phyloP scores from a whole-genome alignment of 2,888 invertebrate genomes.

The Invenusta paracnida region DNA sequence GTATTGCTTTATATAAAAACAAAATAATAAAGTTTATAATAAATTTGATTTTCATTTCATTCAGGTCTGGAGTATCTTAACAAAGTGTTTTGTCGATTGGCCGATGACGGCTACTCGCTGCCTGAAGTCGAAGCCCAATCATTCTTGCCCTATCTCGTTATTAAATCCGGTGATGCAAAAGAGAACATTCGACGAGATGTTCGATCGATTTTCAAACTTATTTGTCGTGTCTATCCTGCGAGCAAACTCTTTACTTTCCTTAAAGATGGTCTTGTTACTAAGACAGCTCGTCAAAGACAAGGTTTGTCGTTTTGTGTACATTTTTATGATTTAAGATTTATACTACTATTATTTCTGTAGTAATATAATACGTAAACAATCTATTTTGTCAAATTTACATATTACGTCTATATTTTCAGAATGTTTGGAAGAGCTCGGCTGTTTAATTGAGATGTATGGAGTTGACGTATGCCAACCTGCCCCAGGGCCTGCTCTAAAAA shows the following conservation, averaged over 20 bases:
- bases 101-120: conserved; percentile 75
- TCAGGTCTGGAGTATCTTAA: conserved; percentile 75
- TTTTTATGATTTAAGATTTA: conserved; percentile 49
- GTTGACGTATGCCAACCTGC: conserved; percentile 76
- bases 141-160: conserved; percentile 86
- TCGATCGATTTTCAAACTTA: conserved; percentile 75
- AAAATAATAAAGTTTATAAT: too few relatives aligned
- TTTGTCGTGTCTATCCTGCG: conserved; percentile 78
- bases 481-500: conserved; percentile 71
- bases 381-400: too few relatives aligned
- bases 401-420: too few relatives aligned
- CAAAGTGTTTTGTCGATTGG: conserved; percentile 74
- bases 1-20: too few relatives aligned
- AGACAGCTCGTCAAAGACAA: conserved; percentile 88
- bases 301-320: conserved; percentile 60
- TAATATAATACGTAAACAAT: too few relatives aligned
- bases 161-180: conserved; percentile 94
- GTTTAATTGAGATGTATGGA: conserved; percentile 78
- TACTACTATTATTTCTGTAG: too few relatives aligned
- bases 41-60: too few relatives aligned
- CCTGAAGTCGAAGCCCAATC: conserved; percentile 83
- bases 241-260: conserved; percentile 81
- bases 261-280: conserved; percentile 90
- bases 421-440: conserved; percentile 84
- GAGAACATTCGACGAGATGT: conserved; percentile 87